Base-by-base conservation (phyloP, 2,888 invertebrate genomes). In the Adelphocoris suturalis region DNA sequence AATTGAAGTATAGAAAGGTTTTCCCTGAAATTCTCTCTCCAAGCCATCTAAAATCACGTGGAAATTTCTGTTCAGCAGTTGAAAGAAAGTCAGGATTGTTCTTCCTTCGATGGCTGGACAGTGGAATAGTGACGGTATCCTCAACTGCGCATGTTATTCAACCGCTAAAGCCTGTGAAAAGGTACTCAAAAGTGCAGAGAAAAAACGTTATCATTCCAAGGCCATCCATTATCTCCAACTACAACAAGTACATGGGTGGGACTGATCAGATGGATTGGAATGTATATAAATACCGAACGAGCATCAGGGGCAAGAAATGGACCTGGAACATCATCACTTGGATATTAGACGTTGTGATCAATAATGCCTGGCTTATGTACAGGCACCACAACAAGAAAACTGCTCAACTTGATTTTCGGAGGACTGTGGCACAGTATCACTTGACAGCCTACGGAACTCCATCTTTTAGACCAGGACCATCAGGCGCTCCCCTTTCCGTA, bases 321-420 rank as follows among this genome's bases (percentile, higher is more conserved):
- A 61, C 61, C 19, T 61, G 61, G 78, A 80, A 61, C 9, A 68
- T 68, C 12, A 68, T 68, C 19, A 68, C 68, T 68, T 68, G 68
- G 68, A 68, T 68, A 3, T 19, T 68, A 13, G 68, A 68, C 12
- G 23, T 68, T 23, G 23, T 9, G 23, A 68, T 68, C 7, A 4
- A 68, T 3, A 68, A 68, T 68, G 68, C 75, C 48, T 19, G 23
- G 57, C 28, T 86, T 46, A 52, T 75, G 52, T 28, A 48, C 48
- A 75, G 28, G 16, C 12, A 78, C 9, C 28, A 78, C 16, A 78
- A 37, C 78, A 37, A 1, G n/a, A 78, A 78, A 28, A 12, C 28
- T 13, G 28, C 78, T 78, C 46, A 78, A 28, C 78, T 61, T 1
- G 61, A 61, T 61, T 61, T 19, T 61, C 61, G 61, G 19, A 61